Base-by-base conservation (phyloP, 2,888 invertebrate species). In the Parnassius orleans region DNA sequence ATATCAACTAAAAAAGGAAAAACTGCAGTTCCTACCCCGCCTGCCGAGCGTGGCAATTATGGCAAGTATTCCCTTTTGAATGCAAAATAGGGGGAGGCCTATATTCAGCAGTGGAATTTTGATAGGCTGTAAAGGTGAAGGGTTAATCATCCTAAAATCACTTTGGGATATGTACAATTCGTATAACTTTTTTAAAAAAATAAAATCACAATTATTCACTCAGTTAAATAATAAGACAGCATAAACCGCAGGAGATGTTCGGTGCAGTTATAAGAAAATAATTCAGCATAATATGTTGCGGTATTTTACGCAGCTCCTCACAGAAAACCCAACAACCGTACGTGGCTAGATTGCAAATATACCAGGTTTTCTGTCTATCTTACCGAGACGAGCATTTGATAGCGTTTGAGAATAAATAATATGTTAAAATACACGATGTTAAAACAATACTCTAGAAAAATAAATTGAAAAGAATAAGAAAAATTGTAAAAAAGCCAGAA, bases 331-430 rank as follows among this genome's bases (percentile, higher is more conserved):
- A 55, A 46, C 9, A 46, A 47, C 47, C n/a, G 55, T 19, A 55
- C 55, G 55, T 47, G 55, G 12, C n/a, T 9, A 47, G 55, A 10
- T 55, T 55, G 24, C 47, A 33, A 47, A 55, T 55, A 47, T 55
- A 47, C 19, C 12, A 15, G 33, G 44, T 33, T 55, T 55, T 46
- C 44, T 55, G 46, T 11, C 24, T 47, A 15, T 19, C 24, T 44
- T 44, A 54, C 15, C n/a, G 44, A 24, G 1, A 55, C 10, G 19
- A 47, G 44, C 9, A 47, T 47, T 47, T 47, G 33, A 46, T n/a
- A 48, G 43, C 43, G 11, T 43, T 10, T 14, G n/a, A n/a, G 12
- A 48, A 9, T 14, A 14, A 14, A 46, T 46, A 46, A 46, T 12
- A 46, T 46, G n/a, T 9, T 19, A n/a, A 46, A 3, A 11, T 46